Percentiles rank a stretch among this genome's conserved stretches.
Evolutionary conservation across 92 coral and sea anemone species (phyloP).

Genomic region (Siderastrea siderea): DNA sequence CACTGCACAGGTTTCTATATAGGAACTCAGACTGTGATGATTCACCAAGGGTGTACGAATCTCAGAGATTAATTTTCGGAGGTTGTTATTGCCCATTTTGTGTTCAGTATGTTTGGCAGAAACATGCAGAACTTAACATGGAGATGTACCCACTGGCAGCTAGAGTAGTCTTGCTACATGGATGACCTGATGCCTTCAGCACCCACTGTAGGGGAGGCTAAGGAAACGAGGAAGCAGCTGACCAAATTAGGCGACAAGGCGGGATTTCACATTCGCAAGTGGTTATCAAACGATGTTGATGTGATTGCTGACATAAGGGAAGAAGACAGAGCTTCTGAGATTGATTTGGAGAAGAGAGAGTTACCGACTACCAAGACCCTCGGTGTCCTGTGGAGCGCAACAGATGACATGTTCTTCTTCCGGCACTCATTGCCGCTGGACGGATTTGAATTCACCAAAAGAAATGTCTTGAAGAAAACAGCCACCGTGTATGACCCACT

Average conservation of each 20-base stretch:
- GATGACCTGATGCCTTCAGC: conserved; percentile 75
- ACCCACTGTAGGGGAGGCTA: conserved; percentile 52
- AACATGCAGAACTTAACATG: conserved; percentile 64
- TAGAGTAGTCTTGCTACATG: conserved; percentile 67
- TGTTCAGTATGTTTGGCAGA: conserved; percentile 68
- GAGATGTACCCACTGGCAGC: conserved; percentile 68
- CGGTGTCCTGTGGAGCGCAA: conserved; percentile 69
- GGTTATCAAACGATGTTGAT: conserved; percentile 65
- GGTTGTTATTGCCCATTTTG: conserved; percentile 70
- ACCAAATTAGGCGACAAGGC: conserved; percentile 67
- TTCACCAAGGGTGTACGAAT: conserved; percentile 49
- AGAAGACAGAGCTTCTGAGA: conserved; percentile 51
- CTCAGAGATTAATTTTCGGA: conserved; percentile 21
- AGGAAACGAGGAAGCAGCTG: conserved; percentile 61
- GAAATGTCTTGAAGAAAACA: conserved; percentile 59
- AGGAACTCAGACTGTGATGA: conserved; percentile 43
- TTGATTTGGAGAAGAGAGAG: conserved; percentile 61
- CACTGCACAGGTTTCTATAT: conserved; percentile 61
- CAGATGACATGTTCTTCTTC: conserved; percentile 67
- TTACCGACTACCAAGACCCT: conserved; percentile 57
- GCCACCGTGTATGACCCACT: conserved; percentile 55
- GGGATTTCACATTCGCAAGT: conserved; percentile 69
- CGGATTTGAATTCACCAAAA: conserved; percentile 56
- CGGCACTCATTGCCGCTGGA: conserved; percentile 42
- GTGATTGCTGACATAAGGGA: conserved; percentile 48